Evolutionary conservation across 2,797 vertebrate species (phyloP).

Genomic region (Muscicapa striata): DNA sequence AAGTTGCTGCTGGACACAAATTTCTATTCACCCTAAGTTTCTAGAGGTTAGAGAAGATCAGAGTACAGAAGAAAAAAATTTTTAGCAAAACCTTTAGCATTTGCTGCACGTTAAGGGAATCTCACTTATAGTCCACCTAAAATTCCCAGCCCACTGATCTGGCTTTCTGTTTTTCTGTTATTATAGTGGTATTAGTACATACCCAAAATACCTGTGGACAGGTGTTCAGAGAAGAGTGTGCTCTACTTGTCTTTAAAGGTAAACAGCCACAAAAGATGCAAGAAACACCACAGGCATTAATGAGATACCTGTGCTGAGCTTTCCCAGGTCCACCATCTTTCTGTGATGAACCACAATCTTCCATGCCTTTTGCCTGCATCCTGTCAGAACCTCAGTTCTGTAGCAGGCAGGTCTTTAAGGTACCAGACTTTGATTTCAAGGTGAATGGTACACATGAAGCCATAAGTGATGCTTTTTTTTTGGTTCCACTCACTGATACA

Average conservation of each 20-base stretch:
- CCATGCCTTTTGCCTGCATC: background rate
- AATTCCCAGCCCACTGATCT: background rate
- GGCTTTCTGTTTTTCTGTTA: background rate
- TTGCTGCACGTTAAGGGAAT: background rate
- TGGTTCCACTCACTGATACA: background rate
- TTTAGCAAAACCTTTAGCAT: background rate
- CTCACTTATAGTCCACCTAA: background rate
- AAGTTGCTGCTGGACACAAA: background rate
- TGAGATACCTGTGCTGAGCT: background rate
- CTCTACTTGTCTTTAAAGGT: background rate
- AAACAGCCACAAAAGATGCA: background rate
- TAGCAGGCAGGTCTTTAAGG: background rate
- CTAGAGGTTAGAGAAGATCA: background rate
- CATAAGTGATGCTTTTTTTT: background rate
- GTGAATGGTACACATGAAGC: background rate
- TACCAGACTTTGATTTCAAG: background rate
- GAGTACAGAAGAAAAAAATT: background rate
- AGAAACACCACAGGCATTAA: background rate
- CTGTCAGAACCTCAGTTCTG: background rate
- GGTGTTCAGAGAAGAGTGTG: background rate
- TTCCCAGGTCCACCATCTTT: background rate
- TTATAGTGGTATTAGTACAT: background rate
- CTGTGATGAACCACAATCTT: background rate
- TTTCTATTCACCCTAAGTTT: background rate
- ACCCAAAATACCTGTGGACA: background rate